Evolutionary conservation across 2,797 vertebrate species (phyloP), one percentile per base, ranked within the genome.

Genomic region (Borostomias antarcticus): DNA sequence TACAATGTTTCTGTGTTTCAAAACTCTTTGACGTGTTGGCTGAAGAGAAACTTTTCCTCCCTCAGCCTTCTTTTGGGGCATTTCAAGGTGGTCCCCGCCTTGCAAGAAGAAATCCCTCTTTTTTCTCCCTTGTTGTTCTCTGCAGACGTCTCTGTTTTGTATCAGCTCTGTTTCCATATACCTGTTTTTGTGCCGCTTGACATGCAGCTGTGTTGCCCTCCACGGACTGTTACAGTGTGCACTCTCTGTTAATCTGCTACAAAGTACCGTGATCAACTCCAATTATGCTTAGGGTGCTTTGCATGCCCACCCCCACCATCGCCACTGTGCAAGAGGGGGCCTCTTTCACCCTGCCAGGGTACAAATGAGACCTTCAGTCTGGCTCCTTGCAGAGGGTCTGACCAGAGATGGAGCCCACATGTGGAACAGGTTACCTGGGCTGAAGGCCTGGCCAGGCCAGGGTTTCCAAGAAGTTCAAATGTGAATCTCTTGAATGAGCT

Each of bases 91-190:
- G 75, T 81, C 72, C 68, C 62, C 1, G 19, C 53, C 62, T 66
- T 52, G 69, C 60, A 64, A 54, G 62, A 71, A 45, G 69, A 56
- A 57, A 28, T 19, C 43, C 29, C 62, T 28, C 48, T 45, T 40
- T 52, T 28, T 43, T 10, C 33, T 65, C 50, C 33, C 58, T 80
- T 84, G 79, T 75, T 83, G 75, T 85, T 85, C 68, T 48, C 45
- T 70, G 79, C 65, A 76, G 82, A 71, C 62, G 51, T 79, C 75
- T 90, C 88, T 91, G 89, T 82, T 89, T 89, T 87, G 73, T 82
- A 72, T 91, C 88, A 83, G 65, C 73, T 69, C 47, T 47, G 56
- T 86, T 86, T 90, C 84, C 79, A 75, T 76, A 54, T 77, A 81
- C 77, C 77, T 88, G 85, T 82, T 88, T 84, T 84, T 81, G 73